Evolutionary conservation across 2,797 vertebrate genomes (phyloP).

Genomic region (Sebastiscus albofasciatus): DNA sequence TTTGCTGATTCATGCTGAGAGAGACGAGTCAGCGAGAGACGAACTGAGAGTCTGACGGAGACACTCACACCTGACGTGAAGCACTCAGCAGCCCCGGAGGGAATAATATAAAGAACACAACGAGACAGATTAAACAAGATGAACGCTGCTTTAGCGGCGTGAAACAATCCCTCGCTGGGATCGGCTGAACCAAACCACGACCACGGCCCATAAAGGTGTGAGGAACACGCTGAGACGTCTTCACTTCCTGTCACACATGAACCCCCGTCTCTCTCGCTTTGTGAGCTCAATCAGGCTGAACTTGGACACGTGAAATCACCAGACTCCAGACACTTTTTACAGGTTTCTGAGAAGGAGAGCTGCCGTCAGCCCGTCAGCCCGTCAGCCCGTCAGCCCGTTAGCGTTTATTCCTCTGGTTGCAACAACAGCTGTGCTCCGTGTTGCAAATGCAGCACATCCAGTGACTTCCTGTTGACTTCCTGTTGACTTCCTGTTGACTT

Average conservation of each 20-base stretch:
- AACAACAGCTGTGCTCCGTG: too few species aligned
- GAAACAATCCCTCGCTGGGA: background rate
- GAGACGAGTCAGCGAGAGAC: background rate
- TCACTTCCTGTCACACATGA: background rate
- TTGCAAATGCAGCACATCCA: too few species aligned
- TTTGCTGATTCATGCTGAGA: constrained; percentile 46
- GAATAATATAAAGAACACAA: background rate
- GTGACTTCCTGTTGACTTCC: too few species aligned
- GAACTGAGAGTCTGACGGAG: background rate
- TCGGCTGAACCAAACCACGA: background rate
- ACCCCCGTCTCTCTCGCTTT: background rate
- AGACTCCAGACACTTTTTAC: too few species aligned
- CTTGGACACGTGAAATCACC: background rate
- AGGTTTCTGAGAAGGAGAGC: too few species aligned
- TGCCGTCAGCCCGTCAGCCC: too few species aligned
- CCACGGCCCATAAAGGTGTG: background rate
- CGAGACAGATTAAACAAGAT: background rate
- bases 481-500: too few species aligned
- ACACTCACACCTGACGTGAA: background rate
- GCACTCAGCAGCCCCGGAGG: background rate
- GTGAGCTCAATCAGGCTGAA: too few species aligned
- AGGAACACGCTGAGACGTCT: background rate
- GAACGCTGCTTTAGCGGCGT: background rate
- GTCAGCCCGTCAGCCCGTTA: too few species aligned
- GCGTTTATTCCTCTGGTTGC: too few species aligned